Conservation (phyloP, 2,113 vertebrate genomes). For the Amphiprion percula region DNA sequence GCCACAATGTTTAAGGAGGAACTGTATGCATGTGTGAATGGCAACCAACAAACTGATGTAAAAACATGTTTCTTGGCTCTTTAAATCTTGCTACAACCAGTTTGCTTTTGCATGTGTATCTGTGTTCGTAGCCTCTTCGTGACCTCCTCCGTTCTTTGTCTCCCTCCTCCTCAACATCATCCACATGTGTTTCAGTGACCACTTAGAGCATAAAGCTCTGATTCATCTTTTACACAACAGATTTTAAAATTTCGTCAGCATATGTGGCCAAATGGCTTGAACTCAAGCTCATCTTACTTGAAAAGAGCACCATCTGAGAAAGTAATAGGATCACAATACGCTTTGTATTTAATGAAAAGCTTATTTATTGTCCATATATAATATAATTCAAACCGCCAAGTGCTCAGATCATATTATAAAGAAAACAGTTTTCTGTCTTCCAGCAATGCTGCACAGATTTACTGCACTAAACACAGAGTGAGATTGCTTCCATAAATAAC, state of each 20-base stretch:
- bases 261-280: conserved; percentile 27
- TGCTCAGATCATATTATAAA: conserved; percentile 4
- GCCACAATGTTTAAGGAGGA: too few relatives aligned
- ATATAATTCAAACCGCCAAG: conserved; percentile 14
- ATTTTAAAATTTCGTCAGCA: conserved; percentile 55
- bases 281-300: conserved; percentile 20
- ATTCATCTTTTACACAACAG: conserved; percentile 62
- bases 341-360: conserved; percentile 25
- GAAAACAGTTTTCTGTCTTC: conserved; percentile 2
- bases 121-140: conserved; percentile 43
- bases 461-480: background rate
- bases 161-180: conserved; percentile 35
- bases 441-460: background rate
- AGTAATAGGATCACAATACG: conserved; percentile 23
- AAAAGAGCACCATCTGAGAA: conserved; percentile 36
- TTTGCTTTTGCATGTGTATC: conserved; percentile 31
- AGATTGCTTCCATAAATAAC: background rate
- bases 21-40: too few relatives aligned
- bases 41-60: too few relatives aligned
- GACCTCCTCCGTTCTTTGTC: conserved; percentile 41
- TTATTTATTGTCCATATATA: conserved; percentile 15
- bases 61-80: background rate
- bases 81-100: background rate
- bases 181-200: conserved; percentile 68
- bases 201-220: conserved; percentile 30